Percentiles rank a stretch among this genome's conserved stretches.
These are phyloP conservation scores for Cotesia glomerata DNA, from an alignment of 1,140 invertebrate species.

Conservation along the genomic window DNA sequence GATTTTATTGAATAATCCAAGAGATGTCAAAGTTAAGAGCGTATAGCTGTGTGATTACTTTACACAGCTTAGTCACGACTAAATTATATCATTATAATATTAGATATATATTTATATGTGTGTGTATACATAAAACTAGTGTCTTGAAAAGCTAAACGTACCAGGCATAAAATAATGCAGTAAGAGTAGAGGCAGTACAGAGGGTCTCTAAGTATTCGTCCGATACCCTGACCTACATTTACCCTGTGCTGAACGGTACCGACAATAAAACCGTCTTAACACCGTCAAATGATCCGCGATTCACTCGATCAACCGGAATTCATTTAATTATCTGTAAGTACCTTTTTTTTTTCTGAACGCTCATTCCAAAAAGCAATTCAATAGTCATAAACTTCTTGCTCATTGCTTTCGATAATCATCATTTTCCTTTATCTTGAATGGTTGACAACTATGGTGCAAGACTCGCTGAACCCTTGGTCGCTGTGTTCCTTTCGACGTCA, in stretches of 20 bases:
- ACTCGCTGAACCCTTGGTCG: too few relatives aligned
- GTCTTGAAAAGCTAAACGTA: neutral
- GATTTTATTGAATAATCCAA: slow-evolving; percentile 1
- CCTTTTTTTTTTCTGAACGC: neutral
- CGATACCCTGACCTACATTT: slow-evolving; percentile 53
- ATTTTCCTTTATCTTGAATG: neutral
- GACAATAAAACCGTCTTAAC: slow-evolving; percentile 35
- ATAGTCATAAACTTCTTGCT: too few relatives aligned
- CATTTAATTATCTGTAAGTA: too few relatives aligned
- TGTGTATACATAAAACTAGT: neutral
- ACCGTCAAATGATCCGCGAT: slow-evolving; percentile 1
- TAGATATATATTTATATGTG: neutral
- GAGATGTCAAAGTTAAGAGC: slow-evolving; percentile 9
- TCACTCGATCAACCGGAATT: slow-evolving; percentile 35
- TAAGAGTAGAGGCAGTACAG: neutral
- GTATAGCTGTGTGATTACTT: neutral
- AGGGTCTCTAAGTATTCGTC: slow-evolving; percentile 1
- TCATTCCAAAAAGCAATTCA: neutral
- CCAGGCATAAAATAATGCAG: neutral
- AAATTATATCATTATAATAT: neutral
- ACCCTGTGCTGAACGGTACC: slow-evolving; percentile 29
- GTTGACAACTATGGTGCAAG: too few relatives aligned
- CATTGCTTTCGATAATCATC: neutral
- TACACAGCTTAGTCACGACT: neutral
- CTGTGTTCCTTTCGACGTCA: too few relatives aligned